Conservation (phyloP, 1,140 invertebrate genomes). For the Tenebrio molitor region DNA sequence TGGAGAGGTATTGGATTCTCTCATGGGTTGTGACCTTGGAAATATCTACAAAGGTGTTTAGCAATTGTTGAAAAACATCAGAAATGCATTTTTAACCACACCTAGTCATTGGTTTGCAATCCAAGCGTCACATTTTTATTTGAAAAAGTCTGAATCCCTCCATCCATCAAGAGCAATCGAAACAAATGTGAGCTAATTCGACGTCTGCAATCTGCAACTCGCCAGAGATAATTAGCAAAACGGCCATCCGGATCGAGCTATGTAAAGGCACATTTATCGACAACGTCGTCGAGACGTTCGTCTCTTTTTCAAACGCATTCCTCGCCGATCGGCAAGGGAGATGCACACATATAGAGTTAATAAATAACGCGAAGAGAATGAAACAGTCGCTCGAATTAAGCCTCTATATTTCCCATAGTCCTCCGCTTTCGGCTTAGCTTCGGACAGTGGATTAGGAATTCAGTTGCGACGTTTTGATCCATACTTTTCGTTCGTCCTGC, state of each 20-base stretch:
- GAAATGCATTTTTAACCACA: no score
- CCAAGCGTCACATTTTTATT: no score
- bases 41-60: no score
- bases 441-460: conserved; percentile 61
- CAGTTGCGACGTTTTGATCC: conserved; percentile 60
- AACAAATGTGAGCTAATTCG: no score
- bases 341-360: conserved; percentile 47
- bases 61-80: no score
- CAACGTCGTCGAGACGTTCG: neutral
- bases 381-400: conserved; percentile 54
- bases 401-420: conserved; percentile 57
- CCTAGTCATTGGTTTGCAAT: no score
- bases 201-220: no score
- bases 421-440: conserved; percentile 56
- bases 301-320: neutral
- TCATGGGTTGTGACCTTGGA: no score
- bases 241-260: no score
- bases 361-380: conserved; percentile 48
- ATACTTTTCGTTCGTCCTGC: conserved; percentile 51
- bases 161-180: no score
- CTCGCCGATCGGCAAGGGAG: conserved; percentile 8
- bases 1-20: no score
- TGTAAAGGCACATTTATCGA: conserved; percentile 2
- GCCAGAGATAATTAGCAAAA: neutral
- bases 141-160: no score